Percentiles rank a stretch among this genome's conserved stretches.
Evolutionary conservation across 2,113 vertebrate genomes (phyloP).

Genomic region (Boulengeromyrus knoepffleri): DNA sequence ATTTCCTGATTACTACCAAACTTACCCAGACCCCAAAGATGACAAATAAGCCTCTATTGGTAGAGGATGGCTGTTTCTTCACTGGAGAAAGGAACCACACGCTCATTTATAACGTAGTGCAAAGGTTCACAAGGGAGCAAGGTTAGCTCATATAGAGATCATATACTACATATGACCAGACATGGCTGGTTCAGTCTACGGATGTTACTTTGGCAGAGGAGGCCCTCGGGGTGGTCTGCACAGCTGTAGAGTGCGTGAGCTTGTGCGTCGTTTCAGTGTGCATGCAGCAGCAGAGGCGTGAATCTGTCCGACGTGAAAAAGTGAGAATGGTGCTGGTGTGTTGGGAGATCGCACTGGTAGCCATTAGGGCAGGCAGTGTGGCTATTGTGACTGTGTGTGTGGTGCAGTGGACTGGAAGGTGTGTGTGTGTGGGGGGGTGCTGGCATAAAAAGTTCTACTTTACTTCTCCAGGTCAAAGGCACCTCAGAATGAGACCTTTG

Average conservation of each 20-base stretch:
- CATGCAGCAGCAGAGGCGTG: neutral
- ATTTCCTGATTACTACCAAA: neutral
- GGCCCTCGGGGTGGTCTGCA: neutral
- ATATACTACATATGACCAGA: neutral
- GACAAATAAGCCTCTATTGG: neutral
- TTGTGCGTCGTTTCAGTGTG: neutral
- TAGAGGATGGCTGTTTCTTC: neutral
- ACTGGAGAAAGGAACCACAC: neutral
- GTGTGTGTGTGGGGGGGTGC: neutral
- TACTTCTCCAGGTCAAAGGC: constrained; percentile 73
- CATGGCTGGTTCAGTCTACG: neutral
- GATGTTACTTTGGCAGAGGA: neutral
- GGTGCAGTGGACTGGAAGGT: neutral
- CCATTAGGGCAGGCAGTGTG: neutral
- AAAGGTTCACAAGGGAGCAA: neutral
- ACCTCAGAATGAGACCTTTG: constrained; percentile 71
- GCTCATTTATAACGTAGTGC: neutral
- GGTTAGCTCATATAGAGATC: neutral
- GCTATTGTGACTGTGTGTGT: constrained; percentile 2
- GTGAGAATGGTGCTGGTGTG: neutral
- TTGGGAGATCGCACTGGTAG: neutral
- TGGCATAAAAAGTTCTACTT: constrained; percentile 57
- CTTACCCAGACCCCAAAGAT: neutral
- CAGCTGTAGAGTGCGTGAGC: neutral
- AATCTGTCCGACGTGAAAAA: neutral